Base-by-base conservation (phyloP, 2,113 vertebrate species). In the Progne subis region DNA sequence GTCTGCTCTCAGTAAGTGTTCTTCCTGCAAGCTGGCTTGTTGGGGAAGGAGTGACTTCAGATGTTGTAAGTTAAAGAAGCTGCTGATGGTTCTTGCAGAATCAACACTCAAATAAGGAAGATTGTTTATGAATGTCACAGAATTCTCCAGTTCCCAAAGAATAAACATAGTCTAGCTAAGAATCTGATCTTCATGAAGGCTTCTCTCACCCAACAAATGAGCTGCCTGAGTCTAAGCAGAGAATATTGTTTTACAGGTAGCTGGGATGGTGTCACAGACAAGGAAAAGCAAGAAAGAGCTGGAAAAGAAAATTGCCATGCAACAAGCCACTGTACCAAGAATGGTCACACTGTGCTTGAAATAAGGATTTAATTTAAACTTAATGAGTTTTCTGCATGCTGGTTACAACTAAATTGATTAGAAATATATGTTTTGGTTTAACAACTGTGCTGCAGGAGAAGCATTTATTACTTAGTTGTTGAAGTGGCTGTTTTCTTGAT, bases 291-390 rank as follows among this genome's bases (percentile, higher is more conserved):
- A 81, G 60, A 93, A 19, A 34, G 31, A 72, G 18, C 29, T 81
- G 41, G 34, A 44, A 57, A 70, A 71, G 18, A 59, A 78, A 92
- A 41, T n/a, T 81, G 23, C 23, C 13, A 23, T 44, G 39, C 78
- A 90, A 53, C 37, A 55, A 92, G 28, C 15, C 65, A 65, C 23
- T 67, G 61, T 88, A 92, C 37, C 18, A 57, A 60, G 23, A 84
- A 46, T 61, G 76, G 77, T 95, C 82, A 86, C 39, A 60, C 52
- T 82, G 91, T 90, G 72, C 56, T 80, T 49, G 52, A 95, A 93
- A 87, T 92, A 78, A 94, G 56, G 56, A 37, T 85, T 96, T 95
- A 75, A 96, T 91, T 94, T 88, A 79, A 90, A 87, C 46, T 64
- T 96, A 93, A 96, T 61, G 70, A 93, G 56, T 81, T 95, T 94